Base-by-base conservation (phyloP, 2,797 vertebrate genomes). In the Acanthornis magna region DNA sequence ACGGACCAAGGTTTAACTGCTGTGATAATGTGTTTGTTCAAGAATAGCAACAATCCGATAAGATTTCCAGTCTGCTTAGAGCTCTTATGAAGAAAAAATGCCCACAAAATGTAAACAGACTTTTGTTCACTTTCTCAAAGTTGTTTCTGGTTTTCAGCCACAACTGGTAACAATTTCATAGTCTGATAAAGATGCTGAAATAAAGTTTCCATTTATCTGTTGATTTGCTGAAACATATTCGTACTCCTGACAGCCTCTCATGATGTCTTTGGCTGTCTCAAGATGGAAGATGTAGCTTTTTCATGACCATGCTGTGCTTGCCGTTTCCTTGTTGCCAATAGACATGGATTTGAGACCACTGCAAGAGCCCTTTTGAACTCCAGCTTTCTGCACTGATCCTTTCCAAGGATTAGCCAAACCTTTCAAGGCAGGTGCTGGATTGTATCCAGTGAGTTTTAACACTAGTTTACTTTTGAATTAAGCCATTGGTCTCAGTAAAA, bases 401-500 rank as follows among this genome's bases (percentile, higher is more conserved):
- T 78, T 90, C 18, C 18, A 50, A 57, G 38, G 13, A 77, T 65
- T 80, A 53, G 36, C 32, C 38, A 80, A 22, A 80, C 16, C 10
- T 77, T 84, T 29, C 47, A 73, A 73, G 38, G 32, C 17, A 45
- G 19, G 7, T 73, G 19, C 38, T 80, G 47, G 25, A 34, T 83
- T 73, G 29, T 40, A 61, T 43, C 42, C 36, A 27, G 13, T 30
- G 45, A 60, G 5, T 51, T 91, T 72, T 68, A 58, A 55, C n/a
- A 38, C 9, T 38, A 12, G 13, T 47, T 70, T 48, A 42, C 23
- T 79, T 86, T 54, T 47, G 10, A 62, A 54, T 40, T 25, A 40
- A 54, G 26, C 20, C 0, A 0, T 18, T 34, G 13, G 5, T 66
- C 26, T 57, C 55, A 29, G 32, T 34, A n/a, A n/a, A n/a, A n/a